phyloP scores from a whole-genome alignment of 2,113 vertebrate genomes.

The Tinamus guttatus region DNA sequence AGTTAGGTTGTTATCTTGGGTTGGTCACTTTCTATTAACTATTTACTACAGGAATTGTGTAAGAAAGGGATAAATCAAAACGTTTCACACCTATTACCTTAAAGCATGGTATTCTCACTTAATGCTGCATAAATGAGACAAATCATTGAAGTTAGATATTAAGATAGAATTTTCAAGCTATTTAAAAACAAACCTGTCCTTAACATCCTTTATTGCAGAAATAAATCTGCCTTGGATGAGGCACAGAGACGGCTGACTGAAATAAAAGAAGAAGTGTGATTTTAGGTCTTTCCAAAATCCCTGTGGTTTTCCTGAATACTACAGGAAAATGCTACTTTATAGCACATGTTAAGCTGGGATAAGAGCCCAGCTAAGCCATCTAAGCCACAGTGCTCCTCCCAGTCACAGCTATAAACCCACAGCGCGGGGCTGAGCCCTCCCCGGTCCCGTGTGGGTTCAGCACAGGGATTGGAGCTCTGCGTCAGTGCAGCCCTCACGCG shows the following conservation, averaged over 20 bases:
- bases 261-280: no score
- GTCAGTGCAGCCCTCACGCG: not conserved
- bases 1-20: not conserved
- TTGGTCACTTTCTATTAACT: not conserved
- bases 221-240: not conserved
- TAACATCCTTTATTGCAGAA: not conserved
- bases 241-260: not conserved
- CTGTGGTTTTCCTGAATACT: not conserved
- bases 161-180: not conserved
- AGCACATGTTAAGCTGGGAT: not conserved
- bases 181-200: not conserved
- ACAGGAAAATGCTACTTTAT: not conserved
- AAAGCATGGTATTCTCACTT: not conserved
- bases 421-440: not conserved
- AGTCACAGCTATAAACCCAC: not conserved
- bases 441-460: not conserved
- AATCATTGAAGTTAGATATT: not conserved
- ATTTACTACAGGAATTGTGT: not conserved
- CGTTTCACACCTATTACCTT: not conserved
- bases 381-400: not conserved
- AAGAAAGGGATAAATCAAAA: not conserved
- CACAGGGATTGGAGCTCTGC: not conserved
- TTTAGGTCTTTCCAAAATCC: not conserved
- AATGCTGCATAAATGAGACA: not conserved
- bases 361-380: not conserved